A percentile compares a stretch with the other conserved stretches of the same genome.
Conservation (phyloP, 2,113 vertebrate genomes). For the Micronycteris hirsuta region DNA sequence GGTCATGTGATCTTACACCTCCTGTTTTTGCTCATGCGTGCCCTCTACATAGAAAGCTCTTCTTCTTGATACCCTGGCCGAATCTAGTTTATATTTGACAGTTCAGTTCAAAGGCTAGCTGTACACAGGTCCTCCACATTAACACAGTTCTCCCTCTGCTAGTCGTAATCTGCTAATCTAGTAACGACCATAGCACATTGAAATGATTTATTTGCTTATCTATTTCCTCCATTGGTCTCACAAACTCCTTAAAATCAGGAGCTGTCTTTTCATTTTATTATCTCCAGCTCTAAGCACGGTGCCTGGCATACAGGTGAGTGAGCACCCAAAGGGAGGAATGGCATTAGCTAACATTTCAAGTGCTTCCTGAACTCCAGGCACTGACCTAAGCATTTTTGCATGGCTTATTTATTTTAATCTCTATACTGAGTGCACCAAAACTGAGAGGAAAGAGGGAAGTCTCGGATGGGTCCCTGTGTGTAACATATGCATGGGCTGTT, state of each 20-base stretch:
- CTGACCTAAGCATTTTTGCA: neutral
- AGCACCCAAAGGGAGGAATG: neutral
- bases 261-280: neutral
- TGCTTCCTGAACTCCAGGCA: neutral
- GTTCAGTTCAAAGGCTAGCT: neutral
- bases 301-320: neutral
- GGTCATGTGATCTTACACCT: neutral
- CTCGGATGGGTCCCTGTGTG: neutral
- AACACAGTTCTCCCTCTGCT: neutral
- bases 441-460: neutral
- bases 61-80: neutral
- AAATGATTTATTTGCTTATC: neutral
- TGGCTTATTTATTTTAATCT: neutral
- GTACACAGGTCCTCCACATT: neutral
- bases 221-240: neutral
- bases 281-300: neutral
- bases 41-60: neutral
- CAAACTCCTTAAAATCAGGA: neutral
- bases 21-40: neutral
- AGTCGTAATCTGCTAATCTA: neutral
- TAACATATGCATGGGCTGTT: neutral
- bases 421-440: neutral
- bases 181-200: neutral
- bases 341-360: neutral
- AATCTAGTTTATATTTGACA: neutral